Conservation (phyloP, 2,113 vertebrate species). For the Globicephala melas region DNA sequence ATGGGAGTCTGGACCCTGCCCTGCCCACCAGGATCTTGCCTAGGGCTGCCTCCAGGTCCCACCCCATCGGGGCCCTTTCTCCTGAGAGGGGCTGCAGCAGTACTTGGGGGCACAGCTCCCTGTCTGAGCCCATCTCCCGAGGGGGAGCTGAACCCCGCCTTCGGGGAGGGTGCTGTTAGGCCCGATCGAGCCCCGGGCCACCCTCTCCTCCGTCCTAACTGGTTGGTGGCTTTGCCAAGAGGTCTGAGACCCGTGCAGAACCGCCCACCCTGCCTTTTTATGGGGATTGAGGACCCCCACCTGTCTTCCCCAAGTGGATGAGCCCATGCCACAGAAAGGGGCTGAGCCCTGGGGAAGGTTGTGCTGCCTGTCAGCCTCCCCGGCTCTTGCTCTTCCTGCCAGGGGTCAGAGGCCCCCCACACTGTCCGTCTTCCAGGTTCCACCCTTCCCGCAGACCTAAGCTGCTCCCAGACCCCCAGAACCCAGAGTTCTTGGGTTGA, state of each 20-base stretch:
- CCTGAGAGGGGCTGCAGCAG: background rate
- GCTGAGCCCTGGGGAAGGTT: background rate
- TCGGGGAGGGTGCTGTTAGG: background rate
- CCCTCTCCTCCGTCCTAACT: background rate
- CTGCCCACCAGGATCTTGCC: background rate
- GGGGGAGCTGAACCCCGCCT: background rate
- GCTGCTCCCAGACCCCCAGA: constrained; percentile 63
- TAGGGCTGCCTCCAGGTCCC: background rate
- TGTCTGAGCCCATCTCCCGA: background rate
- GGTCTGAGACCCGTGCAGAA: background rate
- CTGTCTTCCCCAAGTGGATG: background rate
- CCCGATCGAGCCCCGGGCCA: background rate
- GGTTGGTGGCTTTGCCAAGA: background rate
- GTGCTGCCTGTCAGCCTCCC: background rate
- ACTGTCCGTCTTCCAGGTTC: constrained; percentile 60
- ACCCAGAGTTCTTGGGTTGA: constrained; percentile 58
- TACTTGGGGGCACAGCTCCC: background rate
- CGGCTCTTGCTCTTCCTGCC: background rate
- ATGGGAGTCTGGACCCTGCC: background rate
- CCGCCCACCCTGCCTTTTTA: background rate
- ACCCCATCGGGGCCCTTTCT: background rate
- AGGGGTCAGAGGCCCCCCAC: background rate
- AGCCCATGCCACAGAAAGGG: background rate
- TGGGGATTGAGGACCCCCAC: background rate
- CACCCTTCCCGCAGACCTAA: constrained; percentile 23